A percentile compares a stretch with the other conserved stretches of the same genome.
phyloP scores from a whole-genome alignment of 2,113 vertebrate genomes.

The Macquaria australasica region DNA sequence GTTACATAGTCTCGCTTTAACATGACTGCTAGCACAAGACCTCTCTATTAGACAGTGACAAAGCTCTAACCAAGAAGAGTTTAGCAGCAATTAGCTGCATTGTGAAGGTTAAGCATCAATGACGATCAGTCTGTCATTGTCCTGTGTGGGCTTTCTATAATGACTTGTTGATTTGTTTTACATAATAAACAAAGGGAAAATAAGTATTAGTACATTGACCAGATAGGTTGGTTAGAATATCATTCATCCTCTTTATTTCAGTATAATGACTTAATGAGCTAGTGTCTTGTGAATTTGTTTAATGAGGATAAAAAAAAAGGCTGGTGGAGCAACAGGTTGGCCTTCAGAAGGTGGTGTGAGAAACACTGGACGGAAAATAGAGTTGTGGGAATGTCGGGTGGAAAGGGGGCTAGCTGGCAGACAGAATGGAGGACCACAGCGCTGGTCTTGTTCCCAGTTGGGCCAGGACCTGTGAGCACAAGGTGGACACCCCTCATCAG shows the following conservation, averaged over 20 bases:
- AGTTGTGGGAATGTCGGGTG: slow-evolving; percentile 54
- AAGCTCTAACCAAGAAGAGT: slow-evolving; percentile 25
- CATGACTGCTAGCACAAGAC: not conserved
- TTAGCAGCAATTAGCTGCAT: slow-evolving; percentile 47
- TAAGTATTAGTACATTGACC: slow-evolving; percentile 24
- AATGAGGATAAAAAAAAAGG: slow-evolving; percentile 35
- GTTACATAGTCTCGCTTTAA: not conserved
- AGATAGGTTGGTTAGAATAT: slow-evolving; percentile 42
- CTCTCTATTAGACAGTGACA: slow-evolving; percentile 40
- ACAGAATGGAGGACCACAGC: slow-evolving; percentile 36
- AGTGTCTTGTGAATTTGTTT: slow-evolving; percentile 38
- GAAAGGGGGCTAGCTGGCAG: slow-evolving; percentile 50
- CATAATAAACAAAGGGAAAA: slow-evolving; percentile 49
- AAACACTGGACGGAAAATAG: slow-evolving; percentile 38
- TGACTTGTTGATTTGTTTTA: slow-evolving; percentile 49
- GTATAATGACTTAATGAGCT: slow-evolving; percentile 40
- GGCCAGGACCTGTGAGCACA: slow-evolving; percentile 76
- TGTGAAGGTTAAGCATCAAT: slow-evolving; percentile 40
- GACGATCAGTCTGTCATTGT: slow-evolving; percentile 32
- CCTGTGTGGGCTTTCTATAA: slow-evolving; percentile 33
- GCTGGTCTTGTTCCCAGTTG: slow-evolving; percentile 75
- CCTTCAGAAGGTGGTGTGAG: slow-evolving; percentile 10
- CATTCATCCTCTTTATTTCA: slow-evolving; percentile 51
- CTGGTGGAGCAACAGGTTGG: slow-evolving; percentile 47
- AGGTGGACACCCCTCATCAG: slow-evolving; percentile 77